These are phyloP conservation scores for Eupithecia inturbata DNA, from an alignment of 2,888 invertebrate species.

Conservation along the genomic window DNA sequence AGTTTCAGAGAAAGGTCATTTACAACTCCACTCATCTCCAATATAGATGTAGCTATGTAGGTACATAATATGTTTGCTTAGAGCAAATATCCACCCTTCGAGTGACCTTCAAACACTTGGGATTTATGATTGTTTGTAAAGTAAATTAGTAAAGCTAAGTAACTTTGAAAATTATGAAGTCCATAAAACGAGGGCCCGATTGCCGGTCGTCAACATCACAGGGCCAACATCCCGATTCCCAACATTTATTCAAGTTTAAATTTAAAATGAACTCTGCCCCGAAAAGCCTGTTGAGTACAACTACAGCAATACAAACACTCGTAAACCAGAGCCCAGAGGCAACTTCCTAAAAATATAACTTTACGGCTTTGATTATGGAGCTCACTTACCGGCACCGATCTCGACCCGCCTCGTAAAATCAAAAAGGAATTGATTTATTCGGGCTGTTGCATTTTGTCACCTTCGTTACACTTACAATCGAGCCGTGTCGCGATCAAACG, in stretches of 20 bases:
- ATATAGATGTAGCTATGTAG: background rate
- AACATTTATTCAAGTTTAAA: slow-evolving; percentile 39
- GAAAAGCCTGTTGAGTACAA: slow-evolving; percentile 53
- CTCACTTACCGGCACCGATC: slow-evolving; percentile 20
- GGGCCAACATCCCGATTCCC: slow-evolving; percentile 27
- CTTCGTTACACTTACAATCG: background rate
- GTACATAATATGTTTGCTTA: background rate
- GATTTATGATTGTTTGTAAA: slow-evolving; percentile 17
- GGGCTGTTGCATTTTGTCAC: background rate
- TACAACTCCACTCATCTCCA: background rate
- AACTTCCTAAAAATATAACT: slow-evolving; percentile 58
- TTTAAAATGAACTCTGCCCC: slow-evolving; percentile 34
- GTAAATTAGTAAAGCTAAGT: slow-evolving; percentile 25
- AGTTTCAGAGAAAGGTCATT: background rate
- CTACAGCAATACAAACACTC: slow-evolving; percentile 48
- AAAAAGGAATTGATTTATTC: slow-evolving; percentile 13
- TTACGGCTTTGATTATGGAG: slow-evolving; percentile 55
- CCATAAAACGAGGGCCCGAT: slow-evolving; percentile 22
- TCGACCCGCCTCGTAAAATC: slow-evolving; percentile 8
- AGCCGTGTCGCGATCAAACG: slow-evolving; percentile 3
- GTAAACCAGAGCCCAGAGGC: slow-evolving; percentile 50
- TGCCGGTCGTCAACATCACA: slow-evolving; percentile 30
- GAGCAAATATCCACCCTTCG: background rate
- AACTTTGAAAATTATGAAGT: slow-evolving; percentile 27
- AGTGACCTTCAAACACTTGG: slow-evolving; percentile 9